Percentiles rank a stretch among this genome's conserved stretches.
phyloP scores from a whole-genome alignment of 2,113 vertebrate genomes.

The Perccottus glenii region DNA sequence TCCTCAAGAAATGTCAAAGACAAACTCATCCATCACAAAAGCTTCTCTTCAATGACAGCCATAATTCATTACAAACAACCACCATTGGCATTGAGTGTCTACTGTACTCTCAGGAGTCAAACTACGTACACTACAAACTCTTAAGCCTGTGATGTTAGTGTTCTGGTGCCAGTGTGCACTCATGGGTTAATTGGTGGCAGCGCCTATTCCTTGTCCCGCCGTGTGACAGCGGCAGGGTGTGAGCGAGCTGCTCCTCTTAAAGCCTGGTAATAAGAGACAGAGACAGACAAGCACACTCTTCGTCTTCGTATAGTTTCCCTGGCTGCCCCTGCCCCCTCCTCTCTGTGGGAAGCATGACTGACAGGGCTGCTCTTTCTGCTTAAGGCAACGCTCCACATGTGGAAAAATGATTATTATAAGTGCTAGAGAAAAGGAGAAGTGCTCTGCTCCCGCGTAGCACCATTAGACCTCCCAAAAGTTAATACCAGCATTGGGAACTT shows the following conservation, averaged over 20 bases:
- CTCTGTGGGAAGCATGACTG: constrained; percentile 47
- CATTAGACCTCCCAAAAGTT: constrained; percentile 1
- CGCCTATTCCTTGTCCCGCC: constrained; percentile 24
- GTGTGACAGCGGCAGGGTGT: constrained; percentile 56
- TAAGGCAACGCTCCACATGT: constrained; percentile 10
- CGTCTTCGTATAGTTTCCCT: constrained; percentile 15
- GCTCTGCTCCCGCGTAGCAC: constrained; percentile 1
- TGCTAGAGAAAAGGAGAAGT: constrained; percentile 5
- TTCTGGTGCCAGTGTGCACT: constrained; percentile 12
- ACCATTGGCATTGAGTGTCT: constrained; percentile 2
- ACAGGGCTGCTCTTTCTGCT: constrained; percentile 62
- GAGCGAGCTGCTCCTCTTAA: constrained; percentile 53
- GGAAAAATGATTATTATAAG: constrained; percentile 27
- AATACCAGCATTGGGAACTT: neutral
- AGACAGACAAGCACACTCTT: constrained; percentile 37
- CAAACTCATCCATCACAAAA: constrained; percentile 38
- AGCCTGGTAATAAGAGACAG: constrained; percentile 53
- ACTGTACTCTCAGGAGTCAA: constrained; percentile 28
- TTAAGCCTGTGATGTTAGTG: constrained; percentile 26
- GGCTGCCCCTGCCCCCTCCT: neutral
- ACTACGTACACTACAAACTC: neutral
- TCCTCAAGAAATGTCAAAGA: constrained; percentile 47
- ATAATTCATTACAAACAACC: constrained; percentile 36
- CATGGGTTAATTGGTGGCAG: constrained; percentile 72
- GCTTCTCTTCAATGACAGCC: constrained; percentile 21